These are phyloP conservation scores for Cygnus olor DNA, from an alignment of 2,797 vertebrate species.

Conservation along the genomic window DNA sequence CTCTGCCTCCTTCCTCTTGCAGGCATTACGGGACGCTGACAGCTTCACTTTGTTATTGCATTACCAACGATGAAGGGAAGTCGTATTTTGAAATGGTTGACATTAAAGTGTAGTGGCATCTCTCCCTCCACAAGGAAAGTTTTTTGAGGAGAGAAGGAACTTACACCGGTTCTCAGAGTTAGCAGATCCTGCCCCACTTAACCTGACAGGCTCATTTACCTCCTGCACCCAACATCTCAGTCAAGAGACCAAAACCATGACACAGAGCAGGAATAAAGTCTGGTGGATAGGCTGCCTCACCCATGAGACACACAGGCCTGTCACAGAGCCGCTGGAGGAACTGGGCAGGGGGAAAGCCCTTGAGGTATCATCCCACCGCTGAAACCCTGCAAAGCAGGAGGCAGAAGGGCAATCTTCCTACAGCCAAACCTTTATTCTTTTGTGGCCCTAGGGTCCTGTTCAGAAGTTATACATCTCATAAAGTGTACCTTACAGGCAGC, in stretches of 20 bases:
- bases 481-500: not conserved
- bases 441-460: not conserved
- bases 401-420: not conserved
- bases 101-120: not conserved
- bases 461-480: not conserved
- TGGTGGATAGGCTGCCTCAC: not conserved
- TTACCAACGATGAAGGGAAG: not conserved
- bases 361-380: not conserved
- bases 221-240: not conserved
- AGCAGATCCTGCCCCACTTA: not conserved
- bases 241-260: not conserved
- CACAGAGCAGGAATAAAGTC: not conserved
- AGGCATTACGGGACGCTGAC: not conserved
- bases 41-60: not conserved
- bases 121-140: accelerated
- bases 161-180: not conserved
- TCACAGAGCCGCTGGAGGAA: not conserved
- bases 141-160: not conserved
- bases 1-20: not conserved
- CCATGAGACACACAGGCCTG: not conserved
- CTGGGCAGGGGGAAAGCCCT: accelerated
- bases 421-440: not conserved
- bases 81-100: not conserved
- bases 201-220: not conserved
- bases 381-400: not conserved